Percentiles rank a stretch among this genome's conserved stretches.
Conservation (phyloP, 1,140 invertebrate species). For the Anastrepha obliqua region DNA sequence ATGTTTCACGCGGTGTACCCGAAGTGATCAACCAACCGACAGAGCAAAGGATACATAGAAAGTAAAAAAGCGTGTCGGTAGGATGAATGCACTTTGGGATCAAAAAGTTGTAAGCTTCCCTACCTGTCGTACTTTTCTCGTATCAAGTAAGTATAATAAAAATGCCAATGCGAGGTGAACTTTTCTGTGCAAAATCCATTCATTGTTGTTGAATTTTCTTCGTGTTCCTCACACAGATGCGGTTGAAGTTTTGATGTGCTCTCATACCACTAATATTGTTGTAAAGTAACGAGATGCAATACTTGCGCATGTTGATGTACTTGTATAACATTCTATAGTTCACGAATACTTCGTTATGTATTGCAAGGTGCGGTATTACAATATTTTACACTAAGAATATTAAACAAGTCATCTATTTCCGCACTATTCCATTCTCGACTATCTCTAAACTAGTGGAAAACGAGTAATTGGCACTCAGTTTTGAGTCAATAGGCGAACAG, state of each 20-base stretch:
- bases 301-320: not conserved
- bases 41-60: not conserved
- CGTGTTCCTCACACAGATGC: not conserved
- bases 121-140: not conserved
- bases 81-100: not conserved
- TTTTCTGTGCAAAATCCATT: not conserved
- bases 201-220: not conserved
- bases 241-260: not conserved
- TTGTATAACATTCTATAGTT: not conserved
- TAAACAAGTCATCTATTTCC: too few species aligned
- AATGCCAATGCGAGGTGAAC: not conserved
- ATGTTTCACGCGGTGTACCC: not conserved
- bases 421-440: too few species aligned
- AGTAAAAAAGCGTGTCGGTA: not conserved
- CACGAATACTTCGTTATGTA: too few species aligned
- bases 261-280: not conserved
- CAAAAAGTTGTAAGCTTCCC: slow-evolving; percentile 12
- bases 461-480: too few species aligned
- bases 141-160: not conserved
- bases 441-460: too few species aligned
- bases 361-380: too few species aligned
- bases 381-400: too few species aligned
- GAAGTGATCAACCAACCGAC: not conserved
- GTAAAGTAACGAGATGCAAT: not conserved
- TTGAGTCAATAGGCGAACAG: too few species aligned